These are phyloP conservation scores for Choreutis nemorana DNA, from an alignment of 2,888 invertebrate species.

Conservation along the genomic window DNA sequence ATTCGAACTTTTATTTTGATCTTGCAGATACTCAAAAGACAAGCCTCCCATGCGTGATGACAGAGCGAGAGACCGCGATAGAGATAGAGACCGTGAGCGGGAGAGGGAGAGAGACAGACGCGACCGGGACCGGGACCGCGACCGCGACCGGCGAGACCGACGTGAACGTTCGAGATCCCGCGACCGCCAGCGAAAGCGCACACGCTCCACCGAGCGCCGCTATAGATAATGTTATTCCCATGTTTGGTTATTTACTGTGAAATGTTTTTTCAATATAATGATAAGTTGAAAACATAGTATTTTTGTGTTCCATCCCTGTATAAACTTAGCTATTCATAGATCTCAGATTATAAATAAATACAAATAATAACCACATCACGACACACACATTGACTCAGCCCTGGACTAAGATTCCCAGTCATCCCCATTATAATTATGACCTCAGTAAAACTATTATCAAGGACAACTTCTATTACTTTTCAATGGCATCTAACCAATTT, in stretches of 20 bases:
- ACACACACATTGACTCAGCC: too few species aligned
- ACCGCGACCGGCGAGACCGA: conserved; percentile 15
- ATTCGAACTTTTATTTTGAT: conserved; percentile 13
- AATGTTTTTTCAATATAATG: not conserved
- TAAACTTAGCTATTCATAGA: too few species aligned
- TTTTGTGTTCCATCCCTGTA: too few species aligned
- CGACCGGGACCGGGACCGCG: conserved; percentile 19
- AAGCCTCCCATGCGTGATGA: conserved; percentile 43
- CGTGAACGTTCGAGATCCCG: conserved; percentile 27
- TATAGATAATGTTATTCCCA: conserved; percentile 37
- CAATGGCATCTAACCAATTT: too few species aligned
- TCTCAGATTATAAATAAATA: too few species aligned
- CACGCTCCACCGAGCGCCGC: conserved; percentile 48
- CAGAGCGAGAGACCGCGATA: conserved; percentile 29
- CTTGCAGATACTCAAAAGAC: conserved; percentile 55
- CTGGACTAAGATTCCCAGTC: too few species aligned
- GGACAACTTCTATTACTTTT: too few species aligned
- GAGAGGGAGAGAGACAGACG: conserved; percentile 26
- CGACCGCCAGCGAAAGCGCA: conserved; percentile 32
- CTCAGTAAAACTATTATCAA: too few species aligned
- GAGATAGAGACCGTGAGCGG: conserved; percentile 32
- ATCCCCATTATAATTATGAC: too few species aligned
- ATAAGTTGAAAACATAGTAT: not conserved
- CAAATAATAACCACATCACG: too few species aligned
- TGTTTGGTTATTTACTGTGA: not conserved